A percentile compares a stretch with the other conserved stretches of the same genome.
These are phyloP conservation scores for Eulimnadia texana DNA, from an alignment of 1,140 invertebrate species.

Conservation along the genomic window DNA sequence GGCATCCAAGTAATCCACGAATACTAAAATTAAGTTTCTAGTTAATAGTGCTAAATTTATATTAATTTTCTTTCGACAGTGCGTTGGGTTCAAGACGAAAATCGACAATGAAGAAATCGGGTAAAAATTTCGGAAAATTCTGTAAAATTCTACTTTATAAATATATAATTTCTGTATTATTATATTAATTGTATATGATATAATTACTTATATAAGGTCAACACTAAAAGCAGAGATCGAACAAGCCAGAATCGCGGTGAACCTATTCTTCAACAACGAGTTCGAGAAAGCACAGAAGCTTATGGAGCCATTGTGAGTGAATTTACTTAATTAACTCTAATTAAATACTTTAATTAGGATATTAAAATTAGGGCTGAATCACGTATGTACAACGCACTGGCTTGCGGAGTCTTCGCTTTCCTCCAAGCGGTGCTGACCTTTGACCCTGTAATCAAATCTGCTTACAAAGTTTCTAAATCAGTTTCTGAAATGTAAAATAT, in stretches of 20 bases:
- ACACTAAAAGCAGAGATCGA: constrained; percentile 45
- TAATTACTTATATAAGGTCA: constrained; percentile 27
- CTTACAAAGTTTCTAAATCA: constrained; percentile 24
- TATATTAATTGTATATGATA: no score
- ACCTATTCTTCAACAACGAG: constrained; percentile 76
- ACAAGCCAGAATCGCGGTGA: constrained; percentile 52
- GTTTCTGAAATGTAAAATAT: constrained; percentile 15
- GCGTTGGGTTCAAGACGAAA: not conserved
- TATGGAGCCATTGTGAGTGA: constrained; percentile 52
- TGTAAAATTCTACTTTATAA: not conserved
- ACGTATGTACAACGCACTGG: constrained; percentile 87
- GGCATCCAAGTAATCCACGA: no score
- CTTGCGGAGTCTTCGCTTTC: constrained; percentile 72
- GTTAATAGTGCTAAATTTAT: not conserved
- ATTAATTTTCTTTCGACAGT: no score
- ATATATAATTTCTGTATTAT: no score
- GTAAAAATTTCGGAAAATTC: no score
- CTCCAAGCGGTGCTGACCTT: constrained; percentile 87
- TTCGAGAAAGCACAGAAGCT: constrained; percentile 58
- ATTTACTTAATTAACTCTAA: not conserved
- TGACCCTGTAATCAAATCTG: constrained; percentile 68
- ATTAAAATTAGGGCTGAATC: constrained; percentile 44
- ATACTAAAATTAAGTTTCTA: no score
- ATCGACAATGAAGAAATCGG: not conserved
- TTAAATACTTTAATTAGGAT: not conserved